phyloP scores from a whole-genome alignment of 2,113 vertebrate species.

The Calyptommatus sinebrachiatus region DNA sequence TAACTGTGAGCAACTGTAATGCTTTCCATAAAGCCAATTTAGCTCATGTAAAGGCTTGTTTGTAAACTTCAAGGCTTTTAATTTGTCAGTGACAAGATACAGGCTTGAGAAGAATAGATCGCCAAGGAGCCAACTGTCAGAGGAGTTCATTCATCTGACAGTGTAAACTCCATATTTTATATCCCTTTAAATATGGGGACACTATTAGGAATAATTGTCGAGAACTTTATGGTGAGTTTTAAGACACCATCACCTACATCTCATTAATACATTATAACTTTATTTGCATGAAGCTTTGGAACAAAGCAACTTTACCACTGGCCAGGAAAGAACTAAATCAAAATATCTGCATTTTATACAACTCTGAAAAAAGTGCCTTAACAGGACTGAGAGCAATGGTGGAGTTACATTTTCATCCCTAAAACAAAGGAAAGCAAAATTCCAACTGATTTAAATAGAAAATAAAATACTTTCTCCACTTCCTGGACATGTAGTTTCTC shows the following conservation, averaged over 20 bases:
- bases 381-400: background rate
- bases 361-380: background rate
- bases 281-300: background rate
- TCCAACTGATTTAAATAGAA: background rate
- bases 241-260: too few relatives aligned
- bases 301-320: background rate
- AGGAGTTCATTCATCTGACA: constrained; percentile 1
- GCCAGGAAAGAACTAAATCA: background rate
- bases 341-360: background rate
- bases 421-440: background rate
- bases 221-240: too few relatives aligned
- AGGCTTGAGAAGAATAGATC: background rate
- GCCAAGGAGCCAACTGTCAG: background rate
- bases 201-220: too few relatives aligned
- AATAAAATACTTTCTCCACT: background rate
- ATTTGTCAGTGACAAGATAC: background rate
- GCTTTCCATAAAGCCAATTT: background rate
- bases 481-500: background rate
- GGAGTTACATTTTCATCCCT: background rate
- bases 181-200: background rate
- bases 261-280: background rate
- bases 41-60: background rate
- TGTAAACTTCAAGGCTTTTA: background rate
- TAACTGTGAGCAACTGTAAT: background rate
- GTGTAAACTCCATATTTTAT: background rate